Conservation (phyloP, 2,888 invertebrate species). For the Entomobrya proxima region DNA sequence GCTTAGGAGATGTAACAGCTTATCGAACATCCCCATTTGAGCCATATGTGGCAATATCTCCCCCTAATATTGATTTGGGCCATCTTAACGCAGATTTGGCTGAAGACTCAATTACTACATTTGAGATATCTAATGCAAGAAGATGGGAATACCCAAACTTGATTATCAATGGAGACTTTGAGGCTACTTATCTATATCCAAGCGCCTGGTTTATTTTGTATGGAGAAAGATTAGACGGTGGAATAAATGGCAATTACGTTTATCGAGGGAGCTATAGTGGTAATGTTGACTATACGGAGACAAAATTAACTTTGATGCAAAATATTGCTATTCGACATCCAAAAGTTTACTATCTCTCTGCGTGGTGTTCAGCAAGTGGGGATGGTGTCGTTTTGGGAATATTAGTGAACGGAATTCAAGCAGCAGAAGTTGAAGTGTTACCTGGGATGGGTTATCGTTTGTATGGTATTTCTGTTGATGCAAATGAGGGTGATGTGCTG, state of each 20-base stretch:
- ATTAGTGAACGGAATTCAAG: conserved; percentile 66
- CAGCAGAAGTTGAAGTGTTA: conserved; percentile 48
- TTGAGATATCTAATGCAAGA: conserved; percentile 29
- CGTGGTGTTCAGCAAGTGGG: conserved; percentile 66
- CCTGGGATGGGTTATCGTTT: conserved; percentile 55
- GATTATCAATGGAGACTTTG: conserved; percentile 72
- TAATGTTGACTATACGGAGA: conserved; percentile 45
- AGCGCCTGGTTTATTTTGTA: conserved; percentile 53
- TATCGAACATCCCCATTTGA: conserved; percentile 71
- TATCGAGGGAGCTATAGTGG: conserved; percentile 65
- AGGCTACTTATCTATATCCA: not conserved
- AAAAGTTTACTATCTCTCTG: conserved; percentile 61
- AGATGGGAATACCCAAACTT: conserved; percentile 34
- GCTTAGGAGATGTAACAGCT: no score
- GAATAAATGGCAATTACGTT: conserved; percentile 64
- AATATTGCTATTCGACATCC: conserved; percentile 49
- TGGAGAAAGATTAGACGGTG: conserved; percentile 49
- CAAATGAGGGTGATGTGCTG: conserved; percentile 57
- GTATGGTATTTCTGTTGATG: conserved; percentile 64
- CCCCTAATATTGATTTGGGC: conserved; percentile 5
- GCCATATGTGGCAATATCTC: conserved; percentile 48
- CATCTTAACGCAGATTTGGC: conserved; percentile 56
- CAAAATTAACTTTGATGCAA: conserved; percentile 65
- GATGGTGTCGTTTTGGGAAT: conserved; percentile 60
- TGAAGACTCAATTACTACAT: conserved; percentile 69